phyloP scores from a whole-genome alignment of 2,888 invertebrate species.

The Disparrhopalites patrizii region DNA sequence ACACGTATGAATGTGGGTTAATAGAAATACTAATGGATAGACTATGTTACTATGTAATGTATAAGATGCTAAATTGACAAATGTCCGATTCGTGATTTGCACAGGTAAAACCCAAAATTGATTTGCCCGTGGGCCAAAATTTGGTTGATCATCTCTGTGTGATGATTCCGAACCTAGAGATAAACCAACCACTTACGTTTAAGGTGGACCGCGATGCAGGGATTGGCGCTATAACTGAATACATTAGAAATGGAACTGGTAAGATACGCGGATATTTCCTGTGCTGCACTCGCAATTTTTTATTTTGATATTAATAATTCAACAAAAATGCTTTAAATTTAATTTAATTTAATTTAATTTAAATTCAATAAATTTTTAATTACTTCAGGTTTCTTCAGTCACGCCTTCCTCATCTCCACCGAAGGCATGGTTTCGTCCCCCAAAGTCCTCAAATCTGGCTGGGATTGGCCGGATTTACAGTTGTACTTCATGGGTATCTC shows the following conservation, averaged over 20 bases:
- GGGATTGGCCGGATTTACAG: not conserved
- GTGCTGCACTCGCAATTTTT: not conserved
- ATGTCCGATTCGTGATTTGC: not conserved
- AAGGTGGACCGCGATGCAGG: not conserved
- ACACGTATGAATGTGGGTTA: not conserved
- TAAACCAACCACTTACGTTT: not conserved
- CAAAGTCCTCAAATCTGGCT: not conserved
- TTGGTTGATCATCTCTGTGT: not conserved
- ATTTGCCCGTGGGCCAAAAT: slow-evolving; percentile 14
- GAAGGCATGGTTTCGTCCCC: not conserved
- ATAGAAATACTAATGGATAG: not conserved
- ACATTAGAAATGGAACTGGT: slow-evolving; percentile 6
- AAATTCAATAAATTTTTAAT: not conserved
- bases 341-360: too few species aligned
- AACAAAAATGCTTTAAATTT: not conserved
- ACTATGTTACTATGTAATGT: too few species aligned
- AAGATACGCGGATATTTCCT: not conserved
- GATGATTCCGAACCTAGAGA: not conserved
- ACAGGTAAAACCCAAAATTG: slow-evolving; percentile 5
- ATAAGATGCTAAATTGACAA: too few species aligned
- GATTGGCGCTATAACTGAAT: slow-evolving; percentile 2
- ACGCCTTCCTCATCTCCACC: not conserved
- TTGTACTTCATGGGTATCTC: not conserved
- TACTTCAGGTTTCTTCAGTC: not conserved
- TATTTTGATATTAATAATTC: not conserved